Conservation (phyloP, 2,113 vertebrate species). For the Pseudorasbora parva region DNA sequence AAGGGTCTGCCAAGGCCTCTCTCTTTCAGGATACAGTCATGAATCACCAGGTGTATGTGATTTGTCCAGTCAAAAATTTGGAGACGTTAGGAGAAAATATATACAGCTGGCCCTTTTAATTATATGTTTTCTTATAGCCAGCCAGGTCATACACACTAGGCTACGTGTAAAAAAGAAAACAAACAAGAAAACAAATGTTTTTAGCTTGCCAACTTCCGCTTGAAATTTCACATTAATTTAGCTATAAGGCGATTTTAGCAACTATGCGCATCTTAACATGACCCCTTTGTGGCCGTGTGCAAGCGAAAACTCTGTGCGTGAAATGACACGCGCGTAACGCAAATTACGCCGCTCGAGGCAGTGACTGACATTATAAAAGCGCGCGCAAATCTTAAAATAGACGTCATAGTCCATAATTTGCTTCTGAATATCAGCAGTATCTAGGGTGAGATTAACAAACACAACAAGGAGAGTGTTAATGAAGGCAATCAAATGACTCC, state of each 20-base stretch:
- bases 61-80: background rate
- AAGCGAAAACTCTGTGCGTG: background rate
- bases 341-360: constrained; percentile 1
- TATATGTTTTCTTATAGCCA: background rate
- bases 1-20: constrained; percentile 11
- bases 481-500: constrained; percentile 8
- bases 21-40: background rate
- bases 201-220: background rate
- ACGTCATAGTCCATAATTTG: background rate
- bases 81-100: background rate
- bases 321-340: background rate
- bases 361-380: constrained; percentile 12
- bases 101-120: background rate
- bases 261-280: background rate
- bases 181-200: no score
- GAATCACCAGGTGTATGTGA: background rate
- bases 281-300: background rate
- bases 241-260: no score
- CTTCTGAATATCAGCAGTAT: background rate
- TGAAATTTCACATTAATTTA: no score
- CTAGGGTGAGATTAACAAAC: constrained; percentile 5
- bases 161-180: background rate
- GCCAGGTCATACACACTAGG: background rate
- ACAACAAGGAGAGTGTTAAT: constrained; percentile 28
- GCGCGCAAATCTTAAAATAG: background rate